These are phyloP conservation scores for Varroa destructor DNA, from an alignment of 1,140 invertebrate genomes.

Conservation along the genomic window DNA sequence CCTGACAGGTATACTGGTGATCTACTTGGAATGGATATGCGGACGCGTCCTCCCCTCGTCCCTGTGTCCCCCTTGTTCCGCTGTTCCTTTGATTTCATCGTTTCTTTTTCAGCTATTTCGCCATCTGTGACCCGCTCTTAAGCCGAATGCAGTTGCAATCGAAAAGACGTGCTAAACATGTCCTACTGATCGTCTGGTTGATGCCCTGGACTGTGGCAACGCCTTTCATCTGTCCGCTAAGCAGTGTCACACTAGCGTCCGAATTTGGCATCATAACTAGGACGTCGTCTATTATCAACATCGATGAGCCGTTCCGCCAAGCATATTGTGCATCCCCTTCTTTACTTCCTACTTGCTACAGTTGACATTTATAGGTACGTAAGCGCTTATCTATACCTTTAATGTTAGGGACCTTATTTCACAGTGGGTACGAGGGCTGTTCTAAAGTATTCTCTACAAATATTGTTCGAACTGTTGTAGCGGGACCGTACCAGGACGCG, in stretches of 20 bases:
- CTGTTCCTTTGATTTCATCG: too few relatives aligned
- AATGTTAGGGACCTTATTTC: too few relatives aligned
- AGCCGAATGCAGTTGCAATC: conserved; percentile 41
- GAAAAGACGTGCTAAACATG: conserved; percentile 40
- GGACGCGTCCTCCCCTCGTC: too few relatives aligned
- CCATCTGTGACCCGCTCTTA: conserved; percentile 44
- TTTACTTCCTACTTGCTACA: conserved; percentile 42
- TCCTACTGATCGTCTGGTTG: conserved; percentile 42
- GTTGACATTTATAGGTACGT: conserved; percentile 39
- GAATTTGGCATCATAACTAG: conserved; percentile 40
- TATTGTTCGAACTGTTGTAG: too few relatives aligned
- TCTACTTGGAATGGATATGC: too few relatives aligned
- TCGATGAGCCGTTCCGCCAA: conserved; percentile 38
- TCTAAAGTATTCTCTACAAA: too few relatives aligned
- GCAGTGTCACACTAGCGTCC: conserved; percentile 37
- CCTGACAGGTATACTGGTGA: too few relatives aligned
- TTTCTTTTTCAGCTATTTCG: conserved; percentile 42
- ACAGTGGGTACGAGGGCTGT: too few relatives aligned
- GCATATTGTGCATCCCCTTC: conserved; percentile 43
- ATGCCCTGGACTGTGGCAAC: conserved; percentile 40
- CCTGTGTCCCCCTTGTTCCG: too few relatives aligned
- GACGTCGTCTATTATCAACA: conserved; percentile 41
- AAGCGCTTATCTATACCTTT: too few relatives aligned
- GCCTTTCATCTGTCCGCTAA: conserved; percentile 40
- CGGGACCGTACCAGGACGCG: too few relatives aligned